Conservation (phyloP, 2,797 vertebrate species). For the Ctenosaura bakeri region DNA sequence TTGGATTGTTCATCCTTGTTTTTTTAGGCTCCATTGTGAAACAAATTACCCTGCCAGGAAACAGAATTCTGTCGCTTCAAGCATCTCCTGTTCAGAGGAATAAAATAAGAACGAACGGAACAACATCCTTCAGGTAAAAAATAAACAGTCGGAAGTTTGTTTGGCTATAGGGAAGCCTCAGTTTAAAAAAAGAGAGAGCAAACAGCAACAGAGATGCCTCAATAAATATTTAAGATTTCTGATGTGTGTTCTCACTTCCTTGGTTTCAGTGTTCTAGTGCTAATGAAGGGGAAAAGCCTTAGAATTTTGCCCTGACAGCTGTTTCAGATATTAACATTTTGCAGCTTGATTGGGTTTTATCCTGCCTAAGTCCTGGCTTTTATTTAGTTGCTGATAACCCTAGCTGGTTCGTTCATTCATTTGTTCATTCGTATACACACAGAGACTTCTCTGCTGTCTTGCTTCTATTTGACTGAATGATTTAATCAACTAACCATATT, state of each 20-base stretch:
- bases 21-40: slow-evolving; percentile 82
- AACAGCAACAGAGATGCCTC: slow-evolving; percentile 12
- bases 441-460: not conserved
- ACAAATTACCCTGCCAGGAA: slow-evolving; percentile 81
- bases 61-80: slow-evolving; percentile 81
- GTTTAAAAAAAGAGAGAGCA: slow-evolving; percentile 38
- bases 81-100: slow-evolving; percentile 76
- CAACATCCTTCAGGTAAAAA: slow-evolving; percentile 82
- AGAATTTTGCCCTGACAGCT: slow-evolving; percentile 15
- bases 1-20: slow-evolving; percentile 49
- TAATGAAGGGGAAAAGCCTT: slow-evolving; percentile 1
- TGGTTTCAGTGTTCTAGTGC: not conserved
- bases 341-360: slow-evolving; percentile 11
- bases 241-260: slow-evolving; percentile 19
- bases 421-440: too few species aligned
- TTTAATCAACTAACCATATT: not conserved
- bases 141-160: slow-evolving; percentile 59
- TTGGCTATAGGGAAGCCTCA: slow-evolving; percentile 54
- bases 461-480: not conserved
- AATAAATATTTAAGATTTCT: slow-evolving; percentile 53
- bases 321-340: slow-evolving; percentile 35
- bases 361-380: not conserved
- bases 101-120: slow-evolving; percentile 81
- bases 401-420: not conserved
- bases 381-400: slow-evolving; percentile 2